phyloP scores from a whole-genome alignment of 2,888 invertebrate genomes.

The Agapostemon virescens region DNA sequence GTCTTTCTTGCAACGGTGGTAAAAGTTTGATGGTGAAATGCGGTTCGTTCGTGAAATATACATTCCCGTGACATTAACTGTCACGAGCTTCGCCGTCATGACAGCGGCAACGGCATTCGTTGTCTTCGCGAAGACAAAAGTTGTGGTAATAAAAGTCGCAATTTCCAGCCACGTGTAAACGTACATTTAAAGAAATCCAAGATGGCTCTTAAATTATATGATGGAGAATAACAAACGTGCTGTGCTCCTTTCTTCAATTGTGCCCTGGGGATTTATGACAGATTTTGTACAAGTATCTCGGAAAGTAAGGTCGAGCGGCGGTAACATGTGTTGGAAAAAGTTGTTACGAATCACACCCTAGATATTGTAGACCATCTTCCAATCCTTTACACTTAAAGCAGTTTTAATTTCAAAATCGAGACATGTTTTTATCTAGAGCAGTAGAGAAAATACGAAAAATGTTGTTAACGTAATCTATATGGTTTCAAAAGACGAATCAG shows the following conservation, averaged over 20 bases:
- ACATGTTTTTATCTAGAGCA: too few species aligned
- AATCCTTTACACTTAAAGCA: too few species aligned
- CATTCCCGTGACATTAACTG: conserved; percentile 4
- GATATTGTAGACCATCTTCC: too few species aligned
- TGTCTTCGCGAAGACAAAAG: not conserved
- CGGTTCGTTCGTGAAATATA: not conserved
- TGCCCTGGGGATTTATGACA: not conserved
- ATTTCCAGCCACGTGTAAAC: not conserved
- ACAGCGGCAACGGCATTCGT: not conserved
- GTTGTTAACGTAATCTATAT: too few species aligned
- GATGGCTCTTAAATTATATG: not conserved
- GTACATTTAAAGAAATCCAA: not conserved
- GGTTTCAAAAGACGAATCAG: too few species aligned
- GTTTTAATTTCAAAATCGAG: too few species aligned
- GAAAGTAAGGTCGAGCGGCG: too few species aligned
- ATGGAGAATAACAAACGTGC: not conserved
- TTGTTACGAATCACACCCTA: too few species aligned
- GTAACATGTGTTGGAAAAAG: too few species aligned
- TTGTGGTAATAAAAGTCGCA: not conserved
- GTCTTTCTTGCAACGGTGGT: not conserved
- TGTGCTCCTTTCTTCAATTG: not conserved
- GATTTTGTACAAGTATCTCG: too few species aligned
- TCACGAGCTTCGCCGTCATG: not conserved
- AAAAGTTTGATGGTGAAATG: conserved; percentile 1
- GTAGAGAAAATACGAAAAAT: too few species aligned